Base-by-base conservation (phyloP, 2,888 invertebrate species). In the Spodoptera littoralis region DNA sequence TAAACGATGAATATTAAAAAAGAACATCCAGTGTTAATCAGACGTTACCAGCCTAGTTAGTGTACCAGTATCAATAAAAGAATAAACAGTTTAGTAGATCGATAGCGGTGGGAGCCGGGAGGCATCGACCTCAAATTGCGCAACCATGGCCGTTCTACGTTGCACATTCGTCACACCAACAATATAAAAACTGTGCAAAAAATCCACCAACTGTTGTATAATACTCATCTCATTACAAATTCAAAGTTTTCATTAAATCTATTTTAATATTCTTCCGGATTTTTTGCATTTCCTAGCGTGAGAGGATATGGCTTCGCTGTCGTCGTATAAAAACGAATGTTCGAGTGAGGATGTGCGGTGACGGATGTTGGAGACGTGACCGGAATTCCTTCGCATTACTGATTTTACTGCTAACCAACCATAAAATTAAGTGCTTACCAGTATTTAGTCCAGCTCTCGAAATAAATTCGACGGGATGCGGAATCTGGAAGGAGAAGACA, bases 81-180 rank as follows among this genome's bases (percentile, higher is more conserved):
- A 87, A 82, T 85, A 82, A 84, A 80, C 73, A 74, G 76, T 80
- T 77, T 65, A 83, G 83, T 80, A 79, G 82, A 85, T 85, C 84
- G 83, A 85, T 87, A 72, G 77, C 62, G 70, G 72, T 78, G 77
- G 82, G 77, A 80, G 80, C 79, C 76, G 76, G 77, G 81, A 83
- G 89, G 81, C 90, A 88, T 88, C 89, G 91, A 92, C 91, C 92
- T 87, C 87, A 65, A 57, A 81, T 91, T 92, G 83, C 89, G 89
- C 84, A 91, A 92, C 83, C 62, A 72, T 73, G 74, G 75, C 75
- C 80, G 72, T 83, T 81, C 81, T 52, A 53, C 41, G 79, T 77
- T 80, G 82, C 84, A 82, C 81, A 83, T 85, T 85, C 80, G 78
- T 83, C 77, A 84, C 79, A 79, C 73, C 72, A 70, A 73, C 66